phyloP scores from a whole-genome alignment of 2,113 vertebrate species.

The Cyanoliseus patagonus region DNA sequence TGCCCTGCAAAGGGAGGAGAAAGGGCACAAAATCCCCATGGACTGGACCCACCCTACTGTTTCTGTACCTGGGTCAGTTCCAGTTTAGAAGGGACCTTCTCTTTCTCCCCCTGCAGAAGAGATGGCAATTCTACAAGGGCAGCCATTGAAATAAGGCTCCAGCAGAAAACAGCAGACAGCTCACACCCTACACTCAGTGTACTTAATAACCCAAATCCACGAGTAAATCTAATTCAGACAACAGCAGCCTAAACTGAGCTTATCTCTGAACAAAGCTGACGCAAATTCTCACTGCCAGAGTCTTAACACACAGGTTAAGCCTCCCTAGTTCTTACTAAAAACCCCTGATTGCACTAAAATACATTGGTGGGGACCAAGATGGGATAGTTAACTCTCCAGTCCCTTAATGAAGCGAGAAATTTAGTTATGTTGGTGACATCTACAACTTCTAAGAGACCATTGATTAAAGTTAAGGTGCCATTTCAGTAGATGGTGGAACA shows the following conservation, averaged over 20 bases:
- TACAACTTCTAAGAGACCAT: neutral
- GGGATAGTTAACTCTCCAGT: neutral
- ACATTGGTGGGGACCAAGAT: neutral
- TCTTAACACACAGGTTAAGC: neutral
- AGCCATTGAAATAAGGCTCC: neutral
- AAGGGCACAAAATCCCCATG: neutral
- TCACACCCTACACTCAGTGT: neutral
- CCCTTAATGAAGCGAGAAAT: neutral
- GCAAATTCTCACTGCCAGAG: neutral
- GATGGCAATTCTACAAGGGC: fast-evolving
- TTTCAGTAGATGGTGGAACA: neutral
- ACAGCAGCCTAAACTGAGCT: neutral
- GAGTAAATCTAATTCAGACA: neutral
- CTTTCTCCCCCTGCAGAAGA: neutral
- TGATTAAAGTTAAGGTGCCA: neutral
- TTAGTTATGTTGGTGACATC: neutral
- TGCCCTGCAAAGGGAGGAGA: neutral
- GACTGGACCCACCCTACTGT: neutral
- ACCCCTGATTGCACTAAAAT: neutral
- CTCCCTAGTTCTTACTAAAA: neutral
- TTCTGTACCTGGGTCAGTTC: neutral
- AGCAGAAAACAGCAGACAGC: neutral
- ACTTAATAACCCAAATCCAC: neutral
- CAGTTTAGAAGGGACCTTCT: neutral
- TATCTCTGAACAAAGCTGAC: neutral